Percentiles rank a stretch among this genome's conserved stretches.
These are phyloP conservation scores for Muricea muricata DNA, from an alignment of 92 coral and sea anemone species.

Conservation along the genomic window DNA sequence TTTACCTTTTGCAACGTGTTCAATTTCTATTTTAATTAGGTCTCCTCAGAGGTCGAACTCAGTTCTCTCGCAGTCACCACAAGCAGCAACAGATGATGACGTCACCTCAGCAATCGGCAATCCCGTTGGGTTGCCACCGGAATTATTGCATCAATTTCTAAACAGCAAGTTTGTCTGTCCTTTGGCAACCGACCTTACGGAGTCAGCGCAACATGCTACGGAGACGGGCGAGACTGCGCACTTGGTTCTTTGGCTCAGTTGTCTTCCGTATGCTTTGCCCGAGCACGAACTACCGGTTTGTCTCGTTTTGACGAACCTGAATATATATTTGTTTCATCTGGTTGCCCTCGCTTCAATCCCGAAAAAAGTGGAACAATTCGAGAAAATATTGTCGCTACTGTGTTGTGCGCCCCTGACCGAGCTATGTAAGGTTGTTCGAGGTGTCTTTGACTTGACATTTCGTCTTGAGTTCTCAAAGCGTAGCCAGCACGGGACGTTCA, in stretches of 20 bases:
- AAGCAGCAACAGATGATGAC: slow-evolving; percentile 31
- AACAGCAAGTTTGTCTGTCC: slow-evolving; percentile 48
- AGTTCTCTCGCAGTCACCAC: slow-evolving; percentile 22
- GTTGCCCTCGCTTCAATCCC: slow-evolving; percentile 40
- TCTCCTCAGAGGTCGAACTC: slow-evolving; percentile 11
- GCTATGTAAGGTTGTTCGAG: slow-evolving; percentile 79
- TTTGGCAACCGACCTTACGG: slow-evolving; percentile 25
- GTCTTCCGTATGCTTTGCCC: slow-evolving; percentile 95
- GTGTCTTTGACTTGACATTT: slow-evolving; percentile 83
- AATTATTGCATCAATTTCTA: slow-evolving; percentile 74
- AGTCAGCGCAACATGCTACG: slow-evolving; percentile 59
- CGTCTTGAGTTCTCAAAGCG: slow-evolving; percentile 66
- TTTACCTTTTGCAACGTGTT: background rate
- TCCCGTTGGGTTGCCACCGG: slow-evolving; percentile 74
- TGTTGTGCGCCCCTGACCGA: slow-evolving; percentile 82
- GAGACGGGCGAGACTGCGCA: slow-evolving; percentile 63
- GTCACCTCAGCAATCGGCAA: slow-evolving; percentile 68
- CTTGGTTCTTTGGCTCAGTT: slow-evolving; percentile 85
- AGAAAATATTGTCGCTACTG: slow-evolving; percentile 71
- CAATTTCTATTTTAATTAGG: slow-evolving; percentile 14
- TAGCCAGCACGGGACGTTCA: slow-evolving; percentile 92
- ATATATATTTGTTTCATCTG: slow-evolving; percentile 83
- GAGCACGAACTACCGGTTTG: slow-evolving; percentile 94
- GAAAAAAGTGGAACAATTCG: slow-evolving; percentile 61
- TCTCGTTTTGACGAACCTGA: slow-evolving; percentile 82